phyloP scores from a whole-genome alignment of 1,140 invertebrate genomes.

The Phenacoccus solenopsis region DNA sequence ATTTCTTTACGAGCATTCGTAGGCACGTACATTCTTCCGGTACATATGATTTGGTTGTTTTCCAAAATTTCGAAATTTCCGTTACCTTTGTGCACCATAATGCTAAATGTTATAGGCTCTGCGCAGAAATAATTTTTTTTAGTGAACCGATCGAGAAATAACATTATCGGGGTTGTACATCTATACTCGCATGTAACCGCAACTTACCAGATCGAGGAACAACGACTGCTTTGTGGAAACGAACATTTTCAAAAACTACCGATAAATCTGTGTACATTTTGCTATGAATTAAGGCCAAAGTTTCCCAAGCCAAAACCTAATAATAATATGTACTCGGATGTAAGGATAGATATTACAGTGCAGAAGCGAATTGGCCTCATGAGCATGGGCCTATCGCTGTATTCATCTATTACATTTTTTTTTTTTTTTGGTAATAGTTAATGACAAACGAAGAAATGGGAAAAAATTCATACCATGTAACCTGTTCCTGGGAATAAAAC shows the following conservation, averaged over 20 bases:
- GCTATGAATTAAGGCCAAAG: slow-evolving; percentile 12
- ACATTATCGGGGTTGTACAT: too few relatives aligned
- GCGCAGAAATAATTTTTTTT: too few relatives aligned
- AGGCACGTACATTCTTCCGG: slow-evolving; percentile 32
- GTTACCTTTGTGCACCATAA: slow-evolving; percentile 16
- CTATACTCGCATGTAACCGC: slow-evolving; percentile 73
- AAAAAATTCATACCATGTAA: slow-evolving; percentile 50
- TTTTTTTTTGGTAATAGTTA: too few relatives aligned
- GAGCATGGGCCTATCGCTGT: not conserved
- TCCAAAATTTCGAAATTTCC: slow-evolving; percentile 18
- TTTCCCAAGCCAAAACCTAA: slow-evolving; percentile 19
- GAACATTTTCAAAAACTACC: slow-evolving; percentile 20
- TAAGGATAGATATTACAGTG: not conserved
- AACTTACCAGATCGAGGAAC: slow-evolving; percentile 31
- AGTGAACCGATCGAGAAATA: too few relatives aligned
- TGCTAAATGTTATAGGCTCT: not conserved
- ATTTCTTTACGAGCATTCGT: slow-evolving; percentile 47
- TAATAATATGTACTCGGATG: not conserved
- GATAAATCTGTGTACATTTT: not conserved
- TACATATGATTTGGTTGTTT: not conserved
- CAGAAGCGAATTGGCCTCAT: not conserved
- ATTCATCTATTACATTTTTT: too few relatives aligned
- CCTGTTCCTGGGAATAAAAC: slow-evolving; percentile 90
- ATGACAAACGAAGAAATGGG: too few relatives aligned
- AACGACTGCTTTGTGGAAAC: slow-evolving; percentile 55